These are phyloP conservation scores for Pogonus chalceus DNA, from an alignment of 1,140 invertebrate species.

Conservation along the genomic window DNA sequence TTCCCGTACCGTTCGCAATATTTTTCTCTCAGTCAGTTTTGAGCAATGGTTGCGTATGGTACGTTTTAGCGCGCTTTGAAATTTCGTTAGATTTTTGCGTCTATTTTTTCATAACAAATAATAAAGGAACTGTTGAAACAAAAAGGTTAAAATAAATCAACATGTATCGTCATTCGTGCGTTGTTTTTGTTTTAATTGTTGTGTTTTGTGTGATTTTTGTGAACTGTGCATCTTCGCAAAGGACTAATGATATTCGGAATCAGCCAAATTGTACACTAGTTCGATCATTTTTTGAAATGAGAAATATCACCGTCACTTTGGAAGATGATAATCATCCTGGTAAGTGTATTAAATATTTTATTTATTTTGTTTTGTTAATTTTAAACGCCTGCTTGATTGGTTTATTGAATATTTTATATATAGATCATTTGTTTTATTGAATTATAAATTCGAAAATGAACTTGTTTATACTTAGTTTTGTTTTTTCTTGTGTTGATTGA, in stretches of 20 bases:
- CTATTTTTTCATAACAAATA: background rate
- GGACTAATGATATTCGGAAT: background rate
- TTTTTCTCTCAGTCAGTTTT: background rate
- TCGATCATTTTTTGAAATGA: constrained; percentile 6
- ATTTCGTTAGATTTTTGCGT: background rate
- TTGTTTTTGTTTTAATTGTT: background rate
- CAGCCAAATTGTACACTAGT: constrained; percentile 4
- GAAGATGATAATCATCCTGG: background rate
- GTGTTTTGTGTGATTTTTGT: background rate
- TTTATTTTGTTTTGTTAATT: background rate
- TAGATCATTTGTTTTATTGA: background rate
- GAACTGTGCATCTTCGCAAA: background rate
- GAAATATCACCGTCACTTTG: background rate
- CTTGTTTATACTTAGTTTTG: background rate
- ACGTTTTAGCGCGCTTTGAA: background rate
- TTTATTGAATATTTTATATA: background rate
- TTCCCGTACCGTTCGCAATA: background rate
- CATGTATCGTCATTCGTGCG: background rate
- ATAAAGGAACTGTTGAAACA: background rate
- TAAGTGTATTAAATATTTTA: background rate
- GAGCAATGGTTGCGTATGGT: background rate
- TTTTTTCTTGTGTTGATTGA: background rate
- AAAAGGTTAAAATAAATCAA: background rate
- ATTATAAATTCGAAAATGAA: background rate
- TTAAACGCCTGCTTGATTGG: background rate